These are phyloP conservation scores for Steatocranus sp. DNA, from an alignment of 2,797 vertebrate species.

Conservation along the genomic window DNA sequence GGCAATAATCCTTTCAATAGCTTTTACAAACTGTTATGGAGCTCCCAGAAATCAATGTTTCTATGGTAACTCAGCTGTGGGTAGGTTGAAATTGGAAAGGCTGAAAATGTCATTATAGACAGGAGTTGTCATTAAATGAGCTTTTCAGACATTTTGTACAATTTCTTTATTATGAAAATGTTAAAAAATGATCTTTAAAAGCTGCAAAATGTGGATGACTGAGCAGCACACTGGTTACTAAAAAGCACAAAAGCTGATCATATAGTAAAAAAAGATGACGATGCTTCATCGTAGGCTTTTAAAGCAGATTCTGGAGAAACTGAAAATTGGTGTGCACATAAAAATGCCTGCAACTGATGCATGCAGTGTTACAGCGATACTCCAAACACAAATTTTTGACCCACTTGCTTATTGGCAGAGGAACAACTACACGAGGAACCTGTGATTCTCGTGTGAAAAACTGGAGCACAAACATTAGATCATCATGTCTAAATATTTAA, in stretches of 20 bases:
- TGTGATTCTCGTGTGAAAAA: neutral
- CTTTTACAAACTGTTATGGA: conserved; percentile 3
- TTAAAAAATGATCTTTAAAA: neutral
- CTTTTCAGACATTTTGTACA: neutral
- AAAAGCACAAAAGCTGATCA: neutral
- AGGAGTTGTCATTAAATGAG: neutral
- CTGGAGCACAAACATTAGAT: neutral
- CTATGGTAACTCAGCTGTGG: conserved; percentile 32
- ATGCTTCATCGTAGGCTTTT: neutral
- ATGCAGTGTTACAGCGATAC: neutral
- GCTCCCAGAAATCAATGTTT: conserved; percentile 24
- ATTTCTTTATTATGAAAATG: neutral
- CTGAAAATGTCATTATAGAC: conserved; percentile 19
- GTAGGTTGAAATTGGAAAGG: neutral
- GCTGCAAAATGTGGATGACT: neutral
- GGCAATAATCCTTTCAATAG: neutral
- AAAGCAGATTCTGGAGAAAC: neutral
- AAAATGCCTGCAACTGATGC: neutral
- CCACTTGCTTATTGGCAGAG: neutral
- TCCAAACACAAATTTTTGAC: neutral
- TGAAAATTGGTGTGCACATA: neutral
- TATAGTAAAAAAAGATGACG: neutral
- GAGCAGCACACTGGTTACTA: neutral
- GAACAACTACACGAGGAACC: neutral
- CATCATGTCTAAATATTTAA: neutral